Base-by-base conservation (phyloP, 2,888 invertebrate genomes). In the Cosmorhoe ocellata region DNA sequence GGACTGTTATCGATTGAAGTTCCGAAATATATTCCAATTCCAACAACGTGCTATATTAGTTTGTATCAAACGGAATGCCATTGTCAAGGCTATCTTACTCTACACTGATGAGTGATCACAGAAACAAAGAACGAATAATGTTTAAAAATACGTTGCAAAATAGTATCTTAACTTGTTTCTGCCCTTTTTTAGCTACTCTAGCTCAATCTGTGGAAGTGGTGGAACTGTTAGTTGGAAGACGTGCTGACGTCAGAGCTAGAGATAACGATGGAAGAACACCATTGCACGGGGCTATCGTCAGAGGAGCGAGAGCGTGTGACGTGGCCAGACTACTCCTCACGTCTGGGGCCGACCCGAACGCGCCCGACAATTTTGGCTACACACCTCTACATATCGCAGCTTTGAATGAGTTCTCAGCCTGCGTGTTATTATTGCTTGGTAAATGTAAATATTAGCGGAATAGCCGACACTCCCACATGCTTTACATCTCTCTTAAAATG, bases 381-480 rank as follows among this genome's bases (percentile, higher is more conserved):
- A 96, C 96, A 0, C 94, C 96, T 0, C 78, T 96, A 26, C 96
- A 97, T 72, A 92, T 96, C 34, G 96, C 97, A 0, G 96, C 96
- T 0, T 84, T 96, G 22, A 95, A 96, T 71, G 96, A 96, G 76
- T 95, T 94, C 66, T 95, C 96, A 5, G 91, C 92, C 11, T 94
- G 95, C 64, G 96, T 95, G 9, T 88, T 94, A 66, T 82, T 95
- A 45, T 86, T 97, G 42, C 85, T 97, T 58, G 92, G 91, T 78
- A 66, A 76, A 68, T 42, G 38, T 28, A 38, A 30, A 42, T 27
- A 37, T 31, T 32, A 13, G 27, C 7, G 32, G 30, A 9, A 32
- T 11, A 32, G 26, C 14, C 18, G 10, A 24, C 13, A 42, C 30
- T 14, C 28, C 36, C 41, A 48, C 41, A 41, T 49, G 31, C 22